These are phyloP conservation scores for Pogonomyrmex barbatus DNA, from an alignment of 1,140 invertebrate species.

Conservation along the genomic window DNA sequence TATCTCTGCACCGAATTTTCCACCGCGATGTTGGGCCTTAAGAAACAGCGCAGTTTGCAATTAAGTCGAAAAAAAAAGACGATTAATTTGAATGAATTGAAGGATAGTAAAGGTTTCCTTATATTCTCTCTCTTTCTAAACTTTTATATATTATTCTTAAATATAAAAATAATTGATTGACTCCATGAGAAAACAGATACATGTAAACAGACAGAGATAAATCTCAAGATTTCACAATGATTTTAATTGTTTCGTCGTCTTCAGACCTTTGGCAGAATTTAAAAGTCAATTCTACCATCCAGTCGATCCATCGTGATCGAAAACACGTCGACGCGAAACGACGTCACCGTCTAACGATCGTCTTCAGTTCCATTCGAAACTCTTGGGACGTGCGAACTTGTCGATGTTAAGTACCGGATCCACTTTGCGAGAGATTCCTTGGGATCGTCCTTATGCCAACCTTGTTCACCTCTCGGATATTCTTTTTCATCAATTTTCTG, in stretches of 20 bases:
- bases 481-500: conserved; percentile 48
- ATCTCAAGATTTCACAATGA: not conserved
- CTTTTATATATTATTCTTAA: not conserved
- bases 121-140: not conserved
- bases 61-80: not conserved
- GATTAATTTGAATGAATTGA: not conserved
- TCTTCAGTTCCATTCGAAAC: conserved; percentile 34
- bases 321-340: conserved; percentile 38
- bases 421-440: conserved; percentile 58
- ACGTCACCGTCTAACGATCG: conserved; percentile 39
- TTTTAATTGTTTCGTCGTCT: not conserved
- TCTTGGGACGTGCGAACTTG: conserved; percentile 46
- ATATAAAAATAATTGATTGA: not conserved
- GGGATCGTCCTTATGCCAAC: conserved; percentile 44
- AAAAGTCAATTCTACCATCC: not conserved
- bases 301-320: conserved; percentile 15
- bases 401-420: conserved; percentile 58
- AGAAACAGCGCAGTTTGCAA: not conserved
- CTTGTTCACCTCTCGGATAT: conserved; percentile 13
- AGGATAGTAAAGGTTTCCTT: not conserved
- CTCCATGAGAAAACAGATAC: not conserved
- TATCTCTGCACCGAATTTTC: conserved; percentile 63
- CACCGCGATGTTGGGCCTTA: not conserved
- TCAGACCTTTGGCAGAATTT: not conserved
- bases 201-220: not conserved